These are phyloP conservation scores for Brassicogethes aeneus DNA, from an alignment of 2,888 invertebrate species.

Conservation along the genomic window DNA sequence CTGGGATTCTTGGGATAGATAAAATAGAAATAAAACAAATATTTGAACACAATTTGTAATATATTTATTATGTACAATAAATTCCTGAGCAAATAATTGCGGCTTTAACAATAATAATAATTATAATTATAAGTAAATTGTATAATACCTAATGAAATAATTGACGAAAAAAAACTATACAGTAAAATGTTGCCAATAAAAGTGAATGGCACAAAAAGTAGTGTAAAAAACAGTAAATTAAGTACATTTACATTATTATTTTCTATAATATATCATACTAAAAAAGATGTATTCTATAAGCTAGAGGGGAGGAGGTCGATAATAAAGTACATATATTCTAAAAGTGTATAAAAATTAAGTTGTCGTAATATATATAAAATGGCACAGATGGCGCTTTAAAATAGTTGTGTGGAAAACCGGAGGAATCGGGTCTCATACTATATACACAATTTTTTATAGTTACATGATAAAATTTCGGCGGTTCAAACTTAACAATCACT, in stretches of 20 bases:
- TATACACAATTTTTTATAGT: background rate
- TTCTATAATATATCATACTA: background rate
- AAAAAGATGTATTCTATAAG: background rate
- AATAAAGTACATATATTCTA: background rate
- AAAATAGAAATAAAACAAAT: conserved; percentile 7
- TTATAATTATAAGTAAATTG: conserved; percentile 19
- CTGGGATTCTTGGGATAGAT: background rate
- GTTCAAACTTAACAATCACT: background rate
- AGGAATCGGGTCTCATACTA: background rate
- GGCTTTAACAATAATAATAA: conserved; percentile 23
- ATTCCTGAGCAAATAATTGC: conserved; percentile 39
- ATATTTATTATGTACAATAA: conserved; percentile 29
- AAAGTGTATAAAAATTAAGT: background rate
- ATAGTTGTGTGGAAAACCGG: background rate
- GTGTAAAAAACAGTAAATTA: conserved; percentile 3
- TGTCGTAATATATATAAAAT: background rate
- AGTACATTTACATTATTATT: background rate
- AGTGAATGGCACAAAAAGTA: conserved; percentile 6
- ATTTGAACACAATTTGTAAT: conserved; percentile 6
- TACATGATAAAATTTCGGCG: background rate
- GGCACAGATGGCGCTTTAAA: background rate
- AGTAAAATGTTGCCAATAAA: conserved; percentile 1
- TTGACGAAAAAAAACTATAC: conserved; percentile 15
- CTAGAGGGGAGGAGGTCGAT: background rate
- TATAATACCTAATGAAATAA: conserved; percentile 24